phyloP scores from a whole-genome alignment of 2,888 invertebrate species.

The Sericinus montela region DNA sequence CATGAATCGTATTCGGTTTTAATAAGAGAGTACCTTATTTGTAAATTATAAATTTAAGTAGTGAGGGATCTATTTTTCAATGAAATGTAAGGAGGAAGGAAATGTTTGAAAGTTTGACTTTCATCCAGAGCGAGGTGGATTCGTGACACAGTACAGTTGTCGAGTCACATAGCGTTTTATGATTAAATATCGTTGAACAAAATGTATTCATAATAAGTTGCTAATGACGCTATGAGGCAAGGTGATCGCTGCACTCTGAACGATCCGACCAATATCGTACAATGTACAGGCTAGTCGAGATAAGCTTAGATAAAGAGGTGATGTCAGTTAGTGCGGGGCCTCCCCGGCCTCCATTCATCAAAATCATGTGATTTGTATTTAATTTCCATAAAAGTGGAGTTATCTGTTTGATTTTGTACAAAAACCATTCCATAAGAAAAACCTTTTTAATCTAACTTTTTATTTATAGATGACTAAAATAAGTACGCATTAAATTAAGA shows the following conservation, averaged over 20 bases:
- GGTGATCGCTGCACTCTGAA: slow-evolving; percentile 23
- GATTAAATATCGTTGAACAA: too few species aligned
- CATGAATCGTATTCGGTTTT: slow-evolving; percentile 61
- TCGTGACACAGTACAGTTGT: slow-evolving; percentile 23
- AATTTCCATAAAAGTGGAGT: slow-evolving; percentile 63
- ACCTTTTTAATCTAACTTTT: slow-evolving; percentile 68
- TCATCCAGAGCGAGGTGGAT: slow-evolving; percentile 42
- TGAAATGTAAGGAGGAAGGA: slow-evolving; percentile 44
- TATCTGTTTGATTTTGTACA: slow-evolving; percentile 74
- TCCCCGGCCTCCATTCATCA: slow-evolving; percentile 43
- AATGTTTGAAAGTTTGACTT: slow-evolving; percentile 71
- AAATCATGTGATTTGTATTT: slow-evolving; percentile 64
- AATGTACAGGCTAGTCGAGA: slow-evolving; percentile 72
- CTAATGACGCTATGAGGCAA: neutral
- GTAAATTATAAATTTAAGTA: slow-evolving; percentile 77
- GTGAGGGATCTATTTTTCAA: slow-evolving; percentile 77
- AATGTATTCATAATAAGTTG: too few species aligned
- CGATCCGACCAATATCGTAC: slow-evolving; percentile 42
- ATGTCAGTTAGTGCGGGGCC: slow-evolving; percentile 25
- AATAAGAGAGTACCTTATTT: slow-evolving; percentile 72
- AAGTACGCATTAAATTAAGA: slow-evolving; percentile 76
- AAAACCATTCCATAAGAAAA: slow-evolving; percentile 75
- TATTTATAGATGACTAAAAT: slow-evolving; percentile 61
- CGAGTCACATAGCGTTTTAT: neutral
- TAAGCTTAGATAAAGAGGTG: slow-evolving; percentile 31